Evolutionary conservation across 2,888 invertebrate species (phyloP).

Genomic region (Geophilus truncorum): DNA sequence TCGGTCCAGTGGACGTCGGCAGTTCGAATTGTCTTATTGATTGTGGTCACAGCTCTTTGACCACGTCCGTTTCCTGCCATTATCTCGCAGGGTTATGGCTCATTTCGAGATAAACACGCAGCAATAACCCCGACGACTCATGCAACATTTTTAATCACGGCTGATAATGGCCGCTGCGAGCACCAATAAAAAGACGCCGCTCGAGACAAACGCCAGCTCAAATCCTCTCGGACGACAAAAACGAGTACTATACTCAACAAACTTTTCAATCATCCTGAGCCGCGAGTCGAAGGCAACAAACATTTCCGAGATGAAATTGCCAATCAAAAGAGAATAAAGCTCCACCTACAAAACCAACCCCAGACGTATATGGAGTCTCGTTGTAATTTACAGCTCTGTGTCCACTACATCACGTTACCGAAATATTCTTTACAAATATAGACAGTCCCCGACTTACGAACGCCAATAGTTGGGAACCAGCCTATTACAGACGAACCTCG

Average conservation of each 20-base stretch:
- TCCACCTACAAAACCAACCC: neutral
- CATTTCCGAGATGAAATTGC: neutral
- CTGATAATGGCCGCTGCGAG: neutral
- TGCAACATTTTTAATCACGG: neutral
- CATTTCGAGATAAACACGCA: neutral
- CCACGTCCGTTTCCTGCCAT: neutral
- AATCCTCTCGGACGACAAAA: neutral
- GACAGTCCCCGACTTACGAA: too few relatives aligned
- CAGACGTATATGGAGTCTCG: neutral
- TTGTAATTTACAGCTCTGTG: neutral
- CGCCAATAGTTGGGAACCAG: too few relatives aligned
- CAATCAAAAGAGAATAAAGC: neutral
- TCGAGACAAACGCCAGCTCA: neutral
- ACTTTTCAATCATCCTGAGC: neutral
- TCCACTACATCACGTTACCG: too few relatives aligned
- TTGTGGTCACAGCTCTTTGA: neutral
- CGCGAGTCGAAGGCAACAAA: neutral
- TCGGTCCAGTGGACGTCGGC: neutral
- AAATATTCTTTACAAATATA: too few relatives aligned
- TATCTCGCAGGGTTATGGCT: neutral
- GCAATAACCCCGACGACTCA: neutral
- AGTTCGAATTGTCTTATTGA: neutral
- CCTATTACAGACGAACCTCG: too few relatives aligned
- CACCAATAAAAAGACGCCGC: neutral
- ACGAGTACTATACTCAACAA: neutral